Evolutionary conservation across 2,888 invertebrate species (phyloP), one percentile per base, ranked within the genome.

Genomic region (Nomada hirtipes): DNA sequence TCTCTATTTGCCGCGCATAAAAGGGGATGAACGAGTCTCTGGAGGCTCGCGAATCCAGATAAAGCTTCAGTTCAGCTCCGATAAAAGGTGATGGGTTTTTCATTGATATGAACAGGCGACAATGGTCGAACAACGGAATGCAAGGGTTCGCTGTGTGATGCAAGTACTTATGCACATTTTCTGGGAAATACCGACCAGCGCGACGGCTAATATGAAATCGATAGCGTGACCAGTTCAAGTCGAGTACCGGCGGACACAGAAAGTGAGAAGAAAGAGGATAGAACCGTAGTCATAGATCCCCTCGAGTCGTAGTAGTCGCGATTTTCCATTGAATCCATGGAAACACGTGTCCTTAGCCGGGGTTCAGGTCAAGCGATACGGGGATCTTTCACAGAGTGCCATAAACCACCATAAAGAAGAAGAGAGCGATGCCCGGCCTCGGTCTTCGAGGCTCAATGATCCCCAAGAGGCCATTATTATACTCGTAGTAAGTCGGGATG

Each of bases 401-500:
- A 73, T 82, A 86, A 86, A 86, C 81, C 79, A 53, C 64, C 79
- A 84, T 79, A 86, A 88, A 88, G 81, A 73, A 59, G 60, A 79
- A 36, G 65, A 69, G 61, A 84, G 61, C 75, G 79, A 85, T 79
- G 76, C 71, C 44, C 29, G 44, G 11, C 18, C 74, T 50, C 55
- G 85, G 42, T 83, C 61, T 64, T 64, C 84, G 47, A 70, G 53
- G 55, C 79, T 78, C 84, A 83, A 81, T 88, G 89, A 89, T 88
- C 83, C 88, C 87, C 76, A 74, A 80, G 77, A 79, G 82, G 78
- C 87, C 83, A 89, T 90, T 91, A 89, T 90, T 89, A 89, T 86
- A 47, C 84, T 89, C 88, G 87, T 90, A 89, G 89, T 91, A 89
- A 90, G 89, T 89, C 89, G 76, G 88, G 81, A 87, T 90, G 91